These are phyloP conservation scores for Nudaria mundana DNA, from an alignment of 2,888 invertebrate genomes.

Conservation along the genomic window DNA sequence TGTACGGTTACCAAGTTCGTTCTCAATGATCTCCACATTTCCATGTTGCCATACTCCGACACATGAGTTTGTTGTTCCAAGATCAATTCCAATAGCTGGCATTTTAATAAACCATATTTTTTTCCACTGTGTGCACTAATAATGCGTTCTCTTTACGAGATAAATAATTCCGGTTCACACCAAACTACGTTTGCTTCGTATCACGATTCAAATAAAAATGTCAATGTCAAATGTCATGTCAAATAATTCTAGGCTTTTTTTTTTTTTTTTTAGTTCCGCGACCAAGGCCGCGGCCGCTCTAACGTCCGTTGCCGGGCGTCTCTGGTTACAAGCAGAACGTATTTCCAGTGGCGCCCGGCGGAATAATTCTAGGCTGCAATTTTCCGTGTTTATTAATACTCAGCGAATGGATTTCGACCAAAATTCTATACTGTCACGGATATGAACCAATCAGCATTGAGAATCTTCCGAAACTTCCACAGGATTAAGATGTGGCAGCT, in stretches of 20 bases:
- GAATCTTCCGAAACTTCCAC: constrained; percentile 42
- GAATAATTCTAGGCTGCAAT: too few species aligned
- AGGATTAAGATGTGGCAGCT: constrained; percentile 31
- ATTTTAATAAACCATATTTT: constrained; percentile 49
- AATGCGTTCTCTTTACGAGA: constrained; percentile 15
- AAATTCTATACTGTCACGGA: constrained; percentile 41
- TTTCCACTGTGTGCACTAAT: constrained; percentile 17
- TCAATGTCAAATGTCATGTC: too few species aligned
- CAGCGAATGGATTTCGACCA: constrained; percentile 50
- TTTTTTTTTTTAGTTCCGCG: too few species aligned
- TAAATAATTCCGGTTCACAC: constrained; percentile 45
- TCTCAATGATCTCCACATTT: constrained; percentile 87
- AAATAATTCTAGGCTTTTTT: constrained; percentile 57
- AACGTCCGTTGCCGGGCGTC: too few species aligned
- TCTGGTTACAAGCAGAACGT: too few species aligned
- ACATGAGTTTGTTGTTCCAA: constrained; percentile 80
- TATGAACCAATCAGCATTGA: constrained; percentile 42
- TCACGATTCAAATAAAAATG: constrained; percentile 66
- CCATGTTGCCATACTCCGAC: constrained; percentile 82
- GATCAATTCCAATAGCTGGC: constrained; percentile 80
- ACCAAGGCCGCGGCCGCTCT: constrained; percentile 39
- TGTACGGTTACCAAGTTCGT: constrained; percentile 85
- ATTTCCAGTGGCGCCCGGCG: too few species aligned
- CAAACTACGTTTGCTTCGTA: constrained; percentile 48
- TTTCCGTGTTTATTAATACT: constrained; percentile 51